phyloP scores from a whole-genome alignment of 2,113 vertebrate species.

The Cinclus mexicanus region DNA sequence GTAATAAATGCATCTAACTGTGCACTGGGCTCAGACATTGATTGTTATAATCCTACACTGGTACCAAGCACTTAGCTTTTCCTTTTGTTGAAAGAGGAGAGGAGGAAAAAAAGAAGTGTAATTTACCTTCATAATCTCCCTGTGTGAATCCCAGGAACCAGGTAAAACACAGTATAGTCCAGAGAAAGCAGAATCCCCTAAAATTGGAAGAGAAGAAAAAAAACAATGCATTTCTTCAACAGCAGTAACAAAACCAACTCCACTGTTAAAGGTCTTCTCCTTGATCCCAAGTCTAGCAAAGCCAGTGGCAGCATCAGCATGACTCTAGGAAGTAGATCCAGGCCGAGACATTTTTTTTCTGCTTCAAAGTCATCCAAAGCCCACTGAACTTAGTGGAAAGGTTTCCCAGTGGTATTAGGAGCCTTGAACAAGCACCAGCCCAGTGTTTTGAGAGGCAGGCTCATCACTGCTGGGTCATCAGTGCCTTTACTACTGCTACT shows the following conservation, averaged over 20 bases:
- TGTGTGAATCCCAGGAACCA: conserved; percentile 91
- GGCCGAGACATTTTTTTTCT: background rate
- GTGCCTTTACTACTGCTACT: background rate
- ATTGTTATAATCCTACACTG: background rate
- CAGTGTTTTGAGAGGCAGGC: background rate
- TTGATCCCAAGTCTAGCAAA: background rate
- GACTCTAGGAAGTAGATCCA: background rate
- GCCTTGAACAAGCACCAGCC: background rate
- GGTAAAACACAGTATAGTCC: conserved; percentile 87
- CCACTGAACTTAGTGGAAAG: background rate
- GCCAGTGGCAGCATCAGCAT: background rate
- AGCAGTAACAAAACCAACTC: background rate
- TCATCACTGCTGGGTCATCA: background rate
- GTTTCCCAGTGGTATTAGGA: background rate
- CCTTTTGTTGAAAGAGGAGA: background rate
- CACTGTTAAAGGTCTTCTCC: background rate
- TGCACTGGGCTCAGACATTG: background rate
- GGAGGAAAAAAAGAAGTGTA: too few relatives aligned
- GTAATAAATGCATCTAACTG: background rate
- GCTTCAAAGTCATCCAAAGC: background rate
- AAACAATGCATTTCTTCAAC: conserved; percentile 1
- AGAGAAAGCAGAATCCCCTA: conserved; percentile 93
- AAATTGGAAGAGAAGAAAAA: conserved; percentile 54
- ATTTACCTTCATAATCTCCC: conserved; percentile 93
- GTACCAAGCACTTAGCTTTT: background rate